Evolutionary conservation across 1,140 invertebrate species (phyloP), one percentile per base, ranked within the genome.

Genomic region (Saxidomus purpurata): DNA sequence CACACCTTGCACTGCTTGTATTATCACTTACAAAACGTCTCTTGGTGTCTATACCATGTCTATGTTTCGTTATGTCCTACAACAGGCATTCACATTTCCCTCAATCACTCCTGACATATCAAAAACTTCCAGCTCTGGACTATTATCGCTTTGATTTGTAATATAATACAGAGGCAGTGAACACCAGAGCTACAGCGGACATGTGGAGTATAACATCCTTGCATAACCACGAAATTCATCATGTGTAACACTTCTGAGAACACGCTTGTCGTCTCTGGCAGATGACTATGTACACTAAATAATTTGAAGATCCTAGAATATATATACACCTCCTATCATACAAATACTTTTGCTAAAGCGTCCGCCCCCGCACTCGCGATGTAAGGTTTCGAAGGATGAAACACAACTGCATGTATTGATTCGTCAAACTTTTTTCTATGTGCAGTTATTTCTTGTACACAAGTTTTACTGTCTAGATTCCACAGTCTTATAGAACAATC

Each of bases 351-450:
- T 94, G 99, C 99, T 93, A 99, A 97, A 89, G 98, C 98, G 97
- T 99, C 99, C 89, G 99, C 99, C 91, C 99, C 99, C 90, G 98
- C 99, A 96, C 98, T 99, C 87, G 99, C 99, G 95, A 99, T 99
- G 96, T 98, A 99, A 88, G 99, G 98, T 96, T 98, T 98, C 91
- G 98, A 98, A 93, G 99, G 99, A 97, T 99, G 99, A 97, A 99
- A 99, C 94, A 99, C 99, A 89, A 99, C 99, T 96, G 99, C 98
- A 95, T 99, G 97, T 96, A 99, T 99, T 94, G 98, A 98, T 96
- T 99, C 99, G 96, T 99, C 99, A 96, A 99, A 99, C 96, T 99
- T 99, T 96, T 99, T 99, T 90, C 99, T 97, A 97, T 99, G 99
- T 90, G 99, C 99, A 61, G 99, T 99, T 94, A 99, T 99, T 96